Base-by-base conservation (phyloP, 2,797 vertebrate genomes). In the Halcyon smyrnensis region DNA sequence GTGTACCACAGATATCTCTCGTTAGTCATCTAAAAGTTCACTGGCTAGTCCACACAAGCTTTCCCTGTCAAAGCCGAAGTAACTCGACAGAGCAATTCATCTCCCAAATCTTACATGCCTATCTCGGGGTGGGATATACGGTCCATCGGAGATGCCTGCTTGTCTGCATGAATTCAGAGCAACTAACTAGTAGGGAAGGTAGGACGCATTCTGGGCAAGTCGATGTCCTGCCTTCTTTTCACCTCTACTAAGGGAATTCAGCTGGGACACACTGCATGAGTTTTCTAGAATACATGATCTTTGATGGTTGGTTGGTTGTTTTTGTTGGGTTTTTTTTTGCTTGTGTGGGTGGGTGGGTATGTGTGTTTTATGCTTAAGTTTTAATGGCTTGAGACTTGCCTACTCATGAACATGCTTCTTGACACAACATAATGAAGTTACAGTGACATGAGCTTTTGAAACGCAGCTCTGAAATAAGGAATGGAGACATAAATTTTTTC, bases 141-240 rank as follows among this genome's bases (percentile, higher is more conserved):
- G 34, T 63, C 79, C 28, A 71, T 67, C 67, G 62, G n/a, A 82
- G 51, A n/a, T 30, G 19, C 15, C 16, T 80, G 21, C 20, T 39
- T 41, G 10, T 32, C 17, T 65, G 12, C 20, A 19, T 6, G 25
- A 73, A 77, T 64, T 82, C 46, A 37, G 67, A 91, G 48, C 60
- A 82, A 78, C 1, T 7, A 70, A 25, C 51, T 82, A n/a, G 11
- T 32, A 30, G 20, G 11, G 20, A 39, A 54, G 8, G 16, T 6
- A 36, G 32, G n/a, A 8, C 1, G 1, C 0, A 0, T 65, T 92
- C 27, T 63, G 75, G 25, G 14, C 15, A 15, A 30, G 10, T 41
- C 79, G 67, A 7, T 0, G 0, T 57, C 13, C 16, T 28, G 15
- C 4, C 9, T n/a, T 56, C 28, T 65, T 21, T 67, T 73, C 23